Conservation (phyloP, 2,888 invertebrate species). For the Amorpha juglandis region DNA sequence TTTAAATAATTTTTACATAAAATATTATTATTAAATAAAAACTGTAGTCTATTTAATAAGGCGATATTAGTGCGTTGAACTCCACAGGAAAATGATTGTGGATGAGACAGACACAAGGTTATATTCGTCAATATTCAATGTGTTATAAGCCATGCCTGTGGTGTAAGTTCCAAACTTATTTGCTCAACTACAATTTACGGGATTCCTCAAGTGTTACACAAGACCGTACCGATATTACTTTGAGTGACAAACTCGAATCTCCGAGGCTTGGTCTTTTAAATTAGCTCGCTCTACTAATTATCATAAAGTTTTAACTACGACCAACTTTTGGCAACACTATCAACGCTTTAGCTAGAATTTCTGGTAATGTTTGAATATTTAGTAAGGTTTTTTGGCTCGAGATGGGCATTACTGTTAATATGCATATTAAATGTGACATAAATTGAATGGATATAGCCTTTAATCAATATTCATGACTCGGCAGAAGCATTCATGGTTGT, state of each 20-base stretch:
- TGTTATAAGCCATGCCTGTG: slow-evolving; percentile 34
- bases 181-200: slow-evolving; percentile 39
- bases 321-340: slow-evolving; percentile 68
- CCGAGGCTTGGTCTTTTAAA: slow-evolving; percentile 65
- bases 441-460: too few species aligned
- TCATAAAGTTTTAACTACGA: slow-evolving; percentile 69
- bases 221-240: slow-evolving; percentile 44
- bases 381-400: slow-evolving; percentile 50
- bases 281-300: slow-evolving; percentile 70
- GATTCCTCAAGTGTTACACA: slow-evolving; percentile 39
- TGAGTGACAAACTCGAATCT: slow-evolving; percentile 54
- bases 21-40: too few species aligned
- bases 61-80: not conserved
- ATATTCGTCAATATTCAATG: slow-evolving; percentile 1
- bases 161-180: slow-evolving; percentile 51
- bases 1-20: too few species aligned
- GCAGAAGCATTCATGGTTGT: too few species aligned
- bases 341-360: slow-evolving; percentile 53
- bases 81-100: not conserved
- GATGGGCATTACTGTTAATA: slow-evolving; percentile 13
- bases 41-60: not conserved
- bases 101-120: not conserved
- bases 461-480: too few species aligned
- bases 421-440: not conserved
- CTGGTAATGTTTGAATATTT: slow-evolving; percentile 54